Conservation (phyloP, 1,140 invertebrate species). For the Heliconius himera region DNA sequence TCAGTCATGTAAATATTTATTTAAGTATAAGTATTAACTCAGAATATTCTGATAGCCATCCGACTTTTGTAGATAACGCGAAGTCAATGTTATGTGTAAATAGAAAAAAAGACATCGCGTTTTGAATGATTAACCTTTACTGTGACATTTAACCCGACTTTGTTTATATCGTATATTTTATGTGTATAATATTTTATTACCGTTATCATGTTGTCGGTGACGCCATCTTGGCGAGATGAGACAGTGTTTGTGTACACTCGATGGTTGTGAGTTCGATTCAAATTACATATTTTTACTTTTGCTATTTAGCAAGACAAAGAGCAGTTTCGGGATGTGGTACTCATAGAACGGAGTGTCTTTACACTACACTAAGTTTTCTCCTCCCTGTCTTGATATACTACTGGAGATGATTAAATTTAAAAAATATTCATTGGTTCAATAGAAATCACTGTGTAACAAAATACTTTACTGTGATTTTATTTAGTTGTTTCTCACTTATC, state of each 20-base stretch:
- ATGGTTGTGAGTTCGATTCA: background rate
- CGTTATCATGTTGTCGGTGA: background rate
- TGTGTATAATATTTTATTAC: background rate
- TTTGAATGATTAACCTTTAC: background rate
- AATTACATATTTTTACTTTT: too few species aligned
- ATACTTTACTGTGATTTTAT: too few species aligned
- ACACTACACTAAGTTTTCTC: background rate
- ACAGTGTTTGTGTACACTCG: background rate
- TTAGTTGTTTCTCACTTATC: too few species aligned
- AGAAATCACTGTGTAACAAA: too few species aligned
- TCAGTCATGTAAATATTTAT: background rate
- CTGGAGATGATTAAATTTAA: too few species aligned
- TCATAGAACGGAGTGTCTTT: background rate
- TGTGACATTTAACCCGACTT: background rate
- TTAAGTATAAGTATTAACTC: background rate
- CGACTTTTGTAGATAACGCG: background rate
- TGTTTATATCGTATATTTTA: background rate
- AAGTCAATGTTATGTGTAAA: constrained; percentile 1
- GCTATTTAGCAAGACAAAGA: too few species aligned
- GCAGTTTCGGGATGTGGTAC: too few species aligned
- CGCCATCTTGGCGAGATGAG: background rate
- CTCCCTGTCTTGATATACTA: background rate
- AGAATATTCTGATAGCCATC: background rate
- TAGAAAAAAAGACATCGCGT: background rate
- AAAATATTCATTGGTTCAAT: too few species aligned